Evolutionary conservation across 2,797 vertebrate species (phyloP), one percentile per base, ranked within the genome.

Genomic region (Argentina silus): DNA sequence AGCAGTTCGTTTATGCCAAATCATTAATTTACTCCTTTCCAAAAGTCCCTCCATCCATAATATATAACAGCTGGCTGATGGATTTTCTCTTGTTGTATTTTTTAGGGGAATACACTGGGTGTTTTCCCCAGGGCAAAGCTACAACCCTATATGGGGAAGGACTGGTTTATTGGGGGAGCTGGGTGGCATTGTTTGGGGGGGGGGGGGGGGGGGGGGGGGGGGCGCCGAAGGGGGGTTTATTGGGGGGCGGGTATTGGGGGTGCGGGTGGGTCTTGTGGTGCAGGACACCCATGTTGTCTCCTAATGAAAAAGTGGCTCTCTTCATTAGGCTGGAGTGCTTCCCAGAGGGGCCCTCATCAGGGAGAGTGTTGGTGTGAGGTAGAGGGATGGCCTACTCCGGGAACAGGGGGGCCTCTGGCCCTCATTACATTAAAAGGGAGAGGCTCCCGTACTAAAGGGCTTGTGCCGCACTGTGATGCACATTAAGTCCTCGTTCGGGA

Each of bases 401-500:
- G 76, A 70, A 83, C 79, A 84, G 76, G 61, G 67, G 81, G 84
- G 75, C 83, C 70, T 70, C 77, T 78, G 76, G 78, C 75, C 86
- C 86, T 89, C 89, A 93, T 93, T 92, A 91, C 86, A 85, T 90
- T 92, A 92, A 89, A 84, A 82, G 85, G 77, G 71, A 78, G 80
- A 75, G 66, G 77, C 74, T 78, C 63, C 27, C 48, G 44, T 27
- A 60, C 75, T 69, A 71, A 80, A 85, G 80, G 77, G 73, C 75
- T 67, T 50, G 70, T 36, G 15, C 66, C 56, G 64, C n/a, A 6
- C 81, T 83, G 50, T 89, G 86, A 87, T 86, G 78, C 72, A 21
- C 81, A 65, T 15, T 57, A 76, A 83, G 77, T 59, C 72, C 51
- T 7, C 47, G 81, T 59, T 81, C 73, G 74, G 73, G 73, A 72